These are phyloP conservation scores for Syrista parreyssii DNA, from an alignment of 2,888 invertebrate species.

Conservation along the genomic window DNA sequence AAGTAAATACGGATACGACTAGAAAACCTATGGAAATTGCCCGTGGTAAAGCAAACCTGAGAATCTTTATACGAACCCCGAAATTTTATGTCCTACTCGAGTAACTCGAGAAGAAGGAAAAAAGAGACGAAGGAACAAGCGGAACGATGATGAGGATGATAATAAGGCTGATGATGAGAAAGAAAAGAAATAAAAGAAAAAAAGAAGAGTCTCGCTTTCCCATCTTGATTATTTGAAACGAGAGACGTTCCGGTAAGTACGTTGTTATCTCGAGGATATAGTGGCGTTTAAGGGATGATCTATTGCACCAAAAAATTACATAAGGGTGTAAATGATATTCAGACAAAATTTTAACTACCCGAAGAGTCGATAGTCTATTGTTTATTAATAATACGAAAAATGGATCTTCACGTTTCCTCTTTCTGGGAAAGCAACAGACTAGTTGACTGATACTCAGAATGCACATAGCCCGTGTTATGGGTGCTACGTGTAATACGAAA, in stretches of 20 bases:
- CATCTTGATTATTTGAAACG: slow-evolving; percentile 1
- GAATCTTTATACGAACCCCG: not conserved
- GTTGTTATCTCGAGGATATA: not conserved
- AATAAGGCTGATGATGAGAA: not conserved
- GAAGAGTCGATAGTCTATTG: not conserved
- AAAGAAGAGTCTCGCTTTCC: not conserved
- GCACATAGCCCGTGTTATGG: not conserved
- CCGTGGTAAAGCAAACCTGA: not conserved
- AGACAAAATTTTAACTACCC: not conserved
- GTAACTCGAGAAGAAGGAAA: not conserved
- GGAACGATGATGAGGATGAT: not conserved
- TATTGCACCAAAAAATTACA: not conserved
- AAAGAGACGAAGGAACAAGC: not conserved
- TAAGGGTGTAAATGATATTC: not conserved
- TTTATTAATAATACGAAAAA: not conserved
- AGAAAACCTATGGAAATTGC: not conserved
- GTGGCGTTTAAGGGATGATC: not conserved
- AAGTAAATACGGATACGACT: not conserved
- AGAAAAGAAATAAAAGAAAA: not conserved
- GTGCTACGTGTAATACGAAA: not conserved
- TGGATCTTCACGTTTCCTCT: not conserved
- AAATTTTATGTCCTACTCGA: not conserved
- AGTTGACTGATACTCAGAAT: not conserved
- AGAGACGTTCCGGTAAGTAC: not conserved
- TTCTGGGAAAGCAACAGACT: not conserved